Percentiles rank a stretch among this genome's conserved stretches.
Evolutionary conservation across 1,140 invertebrate genomes (phyloP).

Genomic region (Mycetomoellerius zeteki): DNA sequence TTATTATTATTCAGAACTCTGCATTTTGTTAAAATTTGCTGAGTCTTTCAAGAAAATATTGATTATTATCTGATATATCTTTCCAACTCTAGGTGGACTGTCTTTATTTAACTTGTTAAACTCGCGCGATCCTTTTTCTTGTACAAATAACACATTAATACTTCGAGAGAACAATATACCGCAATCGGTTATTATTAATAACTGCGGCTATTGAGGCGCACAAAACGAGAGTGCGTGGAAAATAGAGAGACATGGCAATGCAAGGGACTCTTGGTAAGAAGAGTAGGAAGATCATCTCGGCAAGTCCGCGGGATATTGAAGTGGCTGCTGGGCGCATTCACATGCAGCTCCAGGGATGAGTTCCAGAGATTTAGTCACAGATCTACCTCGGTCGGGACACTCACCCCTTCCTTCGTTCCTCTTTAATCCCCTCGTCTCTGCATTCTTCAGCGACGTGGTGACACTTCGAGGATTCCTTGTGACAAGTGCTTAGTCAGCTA

Average conservation of each 20-base stretch:
- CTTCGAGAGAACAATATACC: background rate
- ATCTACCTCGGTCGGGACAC: conserved; percentile 25
- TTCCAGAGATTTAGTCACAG: conserved; percentile 70
- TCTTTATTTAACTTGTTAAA: background rate
- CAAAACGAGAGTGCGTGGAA: background rate
- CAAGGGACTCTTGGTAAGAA: background rate
- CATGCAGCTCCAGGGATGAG: background rate
- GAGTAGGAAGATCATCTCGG: background rate
- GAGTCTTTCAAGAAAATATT: conserved; percentile 28
- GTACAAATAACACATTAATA: background rate
- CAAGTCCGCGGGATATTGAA: conserved; percentile 51
- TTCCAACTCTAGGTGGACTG: background rate
- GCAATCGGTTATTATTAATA: conserved; percentile 60
- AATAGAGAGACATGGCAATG: background rate
- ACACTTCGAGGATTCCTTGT: conserved; percentile 43
- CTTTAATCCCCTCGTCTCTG: background rate
- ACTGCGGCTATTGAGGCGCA: conserved; percentile 30
- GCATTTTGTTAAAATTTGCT: background rate
- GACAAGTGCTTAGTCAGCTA: conserved; percentile 74
- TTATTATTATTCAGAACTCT: background rate
- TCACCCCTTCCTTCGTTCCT: background rate
- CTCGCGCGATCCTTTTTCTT: background rate
- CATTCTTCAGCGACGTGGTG: conserved; percentile 35
- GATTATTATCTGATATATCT: background rate
- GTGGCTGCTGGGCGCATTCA: conserved; percentile 54